Conservation (phyloP, 2,113 vertebrate species). For the Glareola pratincola region DNA sequence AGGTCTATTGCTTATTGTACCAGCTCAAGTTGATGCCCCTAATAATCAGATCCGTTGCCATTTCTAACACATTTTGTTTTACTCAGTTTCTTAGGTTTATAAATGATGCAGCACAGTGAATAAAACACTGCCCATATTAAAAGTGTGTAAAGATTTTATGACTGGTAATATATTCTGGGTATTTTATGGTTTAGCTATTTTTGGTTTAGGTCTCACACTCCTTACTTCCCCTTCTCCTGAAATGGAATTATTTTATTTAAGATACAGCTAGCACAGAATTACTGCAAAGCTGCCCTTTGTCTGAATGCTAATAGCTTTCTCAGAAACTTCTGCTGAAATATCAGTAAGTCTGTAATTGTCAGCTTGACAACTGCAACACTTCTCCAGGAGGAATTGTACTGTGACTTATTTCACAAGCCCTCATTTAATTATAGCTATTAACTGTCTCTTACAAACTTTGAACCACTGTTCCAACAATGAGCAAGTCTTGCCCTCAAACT, state of each 20-base stretch:
- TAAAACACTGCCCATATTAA: neutral
- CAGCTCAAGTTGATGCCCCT: neutral
- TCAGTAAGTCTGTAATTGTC: conserved; percentile 22
- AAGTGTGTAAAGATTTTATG: neutral
- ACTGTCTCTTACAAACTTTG: neutral
- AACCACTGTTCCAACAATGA: neutral
- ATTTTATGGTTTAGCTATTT: conserved; percentile 25
- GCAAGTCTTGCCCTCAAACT: neutral
- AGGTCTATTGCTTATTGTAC: neutral
- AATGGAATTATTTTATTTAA: conserved; percentile 8
- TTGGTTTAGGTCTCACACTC: neutral
- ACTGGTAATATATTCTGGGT: neutral
- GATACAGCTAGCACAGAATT: neutral
- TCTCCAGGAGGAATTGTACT: neutral
- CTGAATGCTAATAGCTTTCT: conserved; percentile 26
- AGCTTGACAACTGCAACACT: conserved; percentile 3
- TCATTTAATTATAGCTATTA: conserved; percentile 22
- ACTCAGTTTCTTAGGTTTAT: neutral
- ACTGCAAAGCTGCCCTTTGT: conserved; percentile 33
- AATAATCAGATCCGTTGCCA: neutral
- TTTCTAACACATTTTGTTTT: neutral
- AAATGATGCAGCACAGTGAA: neutral
- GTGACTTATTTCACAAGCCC: neutral
- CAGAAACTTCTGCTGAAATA: conserved; percentile 14
- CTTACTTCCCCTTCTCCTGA: neutral